Conservation (phyloP, 2,888 invertebrate genomes). For the Eueremaeus valkanovi region DNA sequence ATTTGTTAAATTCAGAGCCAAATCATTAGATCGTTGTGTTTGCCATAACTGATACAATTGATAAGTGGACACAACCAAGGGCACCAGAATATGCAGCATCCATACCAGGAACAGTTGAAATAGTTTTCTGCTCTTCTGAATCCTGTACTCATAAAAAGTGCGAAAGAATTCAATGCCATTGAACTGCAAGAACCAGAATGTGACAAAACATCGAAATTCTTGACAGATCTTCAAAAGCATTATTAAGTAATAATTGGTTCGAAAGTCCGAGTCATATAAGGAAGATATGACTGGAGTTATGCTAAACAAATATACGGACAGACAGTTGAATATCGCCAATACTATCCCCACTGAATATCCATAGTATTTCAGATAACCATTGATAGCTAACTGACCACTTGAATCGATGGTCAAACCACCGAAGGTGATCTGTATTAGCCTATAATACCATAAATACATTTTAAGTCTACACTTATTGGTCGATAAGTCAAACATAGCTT, state of each 20-base stretch:
- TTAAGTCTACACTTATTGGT: not conserved
- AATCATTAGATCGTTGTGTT: not conserved
- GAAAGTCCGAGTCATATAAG: not conserved
- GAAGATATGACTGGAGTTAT: not conserved
- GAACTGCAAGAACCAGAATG: conserved; percentile 13
- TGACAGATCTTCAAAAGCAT: not conserved
- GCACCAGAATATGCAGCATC: not conserved
- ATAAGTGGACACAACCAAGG: not conserved
- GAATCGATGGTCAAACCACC: not conserved
- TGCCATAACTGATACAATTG: not conserved
- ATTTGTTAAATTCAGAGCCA: not conserved
- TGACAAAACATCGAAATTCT: not conserved
- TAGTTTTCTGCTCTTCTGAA: not conserved
- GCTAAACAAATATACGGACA: not conserved
- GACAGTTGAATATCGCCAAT: not conserved
- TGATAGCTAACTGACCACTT: not conserved
- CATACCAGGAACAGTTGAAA: not conserved
- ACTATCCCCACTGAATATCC: not conserved
- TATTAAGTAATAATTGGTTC: not conserved
- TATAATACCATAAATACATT: not conserved
- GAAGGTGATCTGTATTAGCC: not conserved
- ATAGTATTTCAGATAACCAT: not conserved
- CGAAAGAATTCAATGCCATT: conserved; percentile 6
- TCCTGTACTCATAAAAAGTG: not conserved
- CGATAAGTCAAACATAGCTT: too few relatives aligned